Base-by-base conservation (phyloP, 1,140 invertebrate species). In the Onthophagus taurus region DNA sequence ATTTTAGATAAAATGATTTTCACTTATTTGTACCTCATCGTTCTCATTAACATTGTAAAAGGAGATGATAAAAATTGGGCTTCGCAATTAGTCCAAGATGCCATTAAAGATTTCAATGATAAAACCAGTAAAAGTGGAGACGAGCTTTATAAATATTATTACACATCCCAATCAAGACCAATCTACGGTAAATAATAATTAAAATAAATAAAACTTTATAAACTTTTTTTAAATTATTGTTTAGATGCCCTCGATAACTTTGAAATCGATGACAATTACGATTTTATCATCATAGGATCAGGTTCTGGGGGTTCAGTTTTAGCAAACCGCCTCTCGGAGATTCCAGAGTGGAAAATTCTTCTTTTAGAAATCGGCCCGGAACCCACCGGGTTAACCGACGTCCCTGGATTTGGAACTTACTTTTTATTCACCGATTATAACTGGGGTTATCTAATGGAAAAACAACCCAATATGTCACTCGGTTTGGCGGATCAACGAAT, bases 361-460 rank as follows among this genome's bases (percentile, higher is more conserved):
- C 57, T 89, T 0, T 43, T 90, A 45, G 81, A 85, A 64, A 76
- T 76, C 6, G 81, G 81, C 36, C 29, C 41, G 71, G 67, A 26
- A 72, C 78, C 26, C 77, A 83, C 51, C 78, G 75, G 13, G 76
- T 64, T 85, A 5, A 80, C 81, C 0, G 83, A 87, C 52, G 72
- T 86, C 3, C 84, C 84, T 0, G 61, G 80, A 12, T 63, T 83
- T 13, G 80, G 81, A 0, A 70, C 80, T 0, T 67, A 76, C 6
- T 70, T 83, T 19, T 79, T 84, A 30, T 66, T 78, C 33, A 85
- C 80, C 0, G 71, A 74, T 35, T 80, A 77, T 52, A 89, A 89
- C 64, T 89, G 87, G 85, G 75, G 77, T 7, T 89, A 89, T 51
- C 73, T 67, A 44, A 82, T 85, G 4, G 82, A 85, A 51, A 75